phyloP scores from a whole-genome alignment of 2,888 invertebrate species.

The Tineola bisselliella region DNA sequence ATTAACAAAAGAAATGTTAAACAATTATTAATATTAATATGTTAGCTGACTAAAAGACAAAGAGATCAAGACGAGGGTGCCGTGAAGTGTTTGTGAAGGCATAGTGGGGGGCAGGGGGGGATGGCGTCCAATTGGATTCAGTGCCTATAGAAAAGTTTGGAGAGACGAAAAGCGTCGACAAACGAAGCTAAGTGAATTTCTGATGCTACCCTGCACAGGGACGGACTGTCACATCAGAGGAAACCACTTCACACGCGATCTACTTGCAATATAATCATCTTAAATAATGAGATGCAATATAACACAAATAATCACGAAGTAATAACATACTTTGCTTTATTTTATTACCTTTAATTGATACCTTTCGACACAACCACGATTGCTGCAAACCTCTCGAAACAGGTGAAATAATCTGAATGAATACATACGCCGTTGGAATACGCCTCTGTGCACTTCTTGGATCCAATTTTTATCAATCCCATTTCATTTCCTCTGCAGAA shows the following conservation, averaged over 20 bases:
- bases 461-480: constrained; percentile 70
- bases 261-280: not conserved
- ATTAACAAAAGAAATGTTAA: no score
- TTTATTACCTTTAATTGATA: no score
- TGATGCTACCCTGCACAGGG: constrained; percentile 48
- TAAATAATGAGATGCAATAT: no score
- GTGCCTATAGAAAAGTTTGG: constrained; percentile 68
- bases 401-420: no score
- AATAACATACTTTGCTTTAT: no score
- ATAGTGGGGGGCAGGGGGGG: constrained; percentile 21
- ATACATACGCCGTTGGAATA: no score
- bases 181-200: constrained; percentile 70
- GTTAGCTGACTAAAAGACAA: not conserved
- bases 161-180: constrained; percentile 69
- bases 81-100: constrained; percentile 10
- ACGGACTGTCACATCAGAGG: constrained; percentile 18
- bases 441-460: constrained; percentile 52
- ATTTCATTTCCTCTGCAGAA: constrained; percentile 69
- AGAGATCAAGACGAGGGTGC: not conserved
- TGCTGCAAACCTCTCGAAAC: no score
- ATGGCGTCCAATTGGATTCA: constrained; percentile 56
- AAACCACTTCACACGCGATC: no score
- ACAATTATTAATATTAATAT: no score
- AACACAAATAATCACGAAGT: no score
- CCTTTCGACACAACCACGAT: no score